Conservation (phyloP, 1,140 invertebrate species). For the Chelonus insularis region DNA sequence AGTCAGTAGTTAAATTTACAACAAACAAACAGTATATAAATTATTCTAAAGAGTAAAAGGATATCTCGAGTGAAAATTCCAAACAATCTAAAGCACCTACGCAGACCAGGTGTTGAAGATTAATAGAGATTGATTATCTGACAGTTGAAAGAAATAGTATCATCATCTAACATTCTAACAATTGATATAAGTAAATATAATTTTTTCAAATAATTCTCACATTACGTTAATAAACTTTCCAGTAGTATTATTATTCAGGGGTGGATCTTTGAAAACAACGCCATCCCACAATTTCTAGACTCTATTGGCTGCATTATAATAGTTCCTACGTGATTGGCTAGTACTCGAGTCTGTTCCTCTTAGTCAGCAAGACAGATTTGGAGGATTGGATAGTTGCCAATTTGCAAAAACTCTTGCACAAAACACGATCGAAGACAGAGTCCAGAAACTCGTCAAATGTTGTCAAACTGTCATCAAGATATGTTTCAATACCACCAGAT, state of each 20-base stretch:
- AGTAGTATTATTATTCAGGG: background rate
- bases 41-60: no score
- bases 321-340: constrained; percentile 6
- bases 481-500: no score
- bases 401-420: constrained; percentile 39
- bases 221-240: no score
- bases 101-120: constrained; percentile 43
- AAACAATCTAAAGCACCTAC: constrained; percentile 34
- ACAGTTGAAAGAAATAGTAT: constrained; percentile 20
- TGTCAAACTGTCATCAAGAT: no score
- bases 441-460: background rate
- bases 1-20: no score
- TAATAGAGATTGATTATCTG: constrained; percentile 42
- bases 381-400: constrained; percentile 44
- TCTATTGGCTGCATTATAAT: constrained; percentile 9
- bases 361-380: constrained; percentile 46
- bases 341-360: constrained; percentile 29
- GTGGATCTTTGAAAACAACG: constrained; percentile 8
- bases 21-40: no score
- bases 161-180: background rate
- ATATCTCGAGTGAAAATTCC: constrained; percentile 4
- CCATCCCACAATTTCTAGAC: background rate
- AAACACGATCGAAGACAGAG: constrained; percentile 25
- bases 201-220: background rate
- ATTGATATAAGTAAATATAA: background rate